Conservation (phyloP, 2,113 vertebrate genomes). For the Ia io region DNA sequence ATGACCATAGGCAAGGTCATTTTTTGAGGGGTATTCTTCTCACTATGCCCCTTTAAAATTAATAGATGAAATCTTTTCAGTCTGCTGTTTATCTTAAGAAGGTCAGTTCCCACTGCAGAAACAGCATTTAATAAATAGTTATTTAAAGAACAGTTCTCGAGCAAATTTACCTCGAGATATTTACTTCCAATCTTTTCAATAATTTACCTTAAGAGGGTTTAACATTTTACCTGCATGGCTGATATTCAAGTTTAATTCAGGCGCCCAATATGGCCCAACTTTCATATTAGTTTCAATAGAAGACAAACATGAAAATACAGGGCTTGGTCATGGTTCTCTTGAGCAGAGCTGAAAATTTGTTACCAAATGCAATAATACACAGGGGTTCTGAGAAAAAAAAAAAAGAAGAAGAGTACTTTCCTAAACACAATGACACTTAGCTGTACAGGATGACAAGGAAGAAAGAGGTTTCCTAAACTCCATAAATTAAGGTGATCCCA, state of each 20-base stretch:
- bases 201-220: not conserved
- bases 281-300: not conserved
- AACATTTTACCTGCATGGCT: not conserved
- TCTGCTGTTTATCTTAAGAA: not conserved
- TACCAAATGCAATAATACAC: not conserved
- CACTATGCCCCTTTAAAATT: not conserved
- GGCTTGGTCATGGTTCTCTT: not conserved
- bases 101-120: not conserved
- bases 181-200: not conserved
- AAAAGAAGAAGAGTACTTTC: not conserved
- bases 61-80: not conserved
- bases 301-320: conserved; percentile 21
- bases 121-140: conserved; percentile 19
- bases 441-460: not conserved
- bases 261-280: not conserved
- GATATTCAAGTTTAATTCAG: not conserved
- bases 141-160: conserved; percentile 11
- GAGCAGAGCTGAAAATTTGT: not conserved
- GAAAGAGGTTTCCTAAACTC: not conserved
- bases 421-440: not conserved
- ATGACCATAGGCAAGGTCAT: not conserved
- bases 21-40: not conserved
- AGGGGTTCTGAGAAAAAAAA: not conserved
- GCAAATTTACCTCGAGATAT: conserved; percentile 35
- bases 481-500: not conserved